phyloP scores from a whole-genome alignment of 2,888 invertebrate species.

The Empis livida region DNA sequence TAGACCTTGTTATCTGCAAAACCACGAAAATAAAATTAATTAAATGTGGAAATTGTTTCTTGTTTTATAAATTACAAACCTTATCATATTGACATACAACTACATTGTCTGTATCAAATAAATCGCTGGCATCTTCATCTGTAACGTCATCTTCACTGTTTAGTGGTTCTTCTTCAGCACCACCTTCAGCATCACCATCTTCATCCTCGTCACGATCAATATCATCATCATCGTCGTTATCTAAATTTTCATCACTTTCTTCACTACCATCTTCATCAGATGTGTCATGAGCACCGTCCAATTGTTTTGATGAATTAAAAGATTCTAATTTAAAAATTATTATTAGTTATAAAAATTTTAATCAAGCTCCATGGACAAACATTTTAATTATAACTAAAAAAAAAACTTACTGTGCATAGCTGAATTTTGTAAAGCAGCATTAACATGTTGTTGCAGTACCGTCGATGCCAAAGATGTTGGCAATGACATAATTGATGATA shows the following conservation, averaged over 20 bases:
- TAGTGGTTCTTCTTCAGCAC: constrained; percentile 77
- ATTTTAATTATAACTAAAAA: too few species aligned
- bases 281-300: constrained; percentile 56
- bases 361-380: too few species aligned
- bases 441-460: constrained; percentile 78
- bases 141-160: constrained; percentile 97
- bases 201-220: constrained; percentile 50
- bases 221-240: constrained; percentile 66
- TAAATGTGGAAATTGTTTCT: background rate
- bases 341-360: too few species aligned
- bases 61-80: constrained; percentile 40
- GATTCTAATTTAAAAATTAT: constrained; percentile 20
- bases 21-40: constrained; percentile 9
- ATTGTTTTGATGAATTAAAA: constrained; percentile 33
- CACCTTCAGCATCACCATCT: constrained; percentile 49
- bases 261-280: constrained; percentile 69
- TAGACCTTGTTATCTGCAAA: constrained; percentile 82
- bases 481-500: constrained; percentile 78
- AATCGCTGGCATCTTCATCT: constrained; percentile 85
- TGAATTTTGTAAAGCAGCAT: constrained; percentile 55
- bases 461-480: constrained; percentile 71
- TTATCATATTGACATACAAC: constrained; percentile 99
- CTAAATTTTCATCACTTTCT: constrained; percentile 55
- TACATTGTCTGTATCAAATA: constrained; percentile 98
- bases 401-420: constrained; percentile 32